These are phyloP conservation scores for Anhinga anhinga DNA, from an alignment of 2,113 vertebrate genomes.

Conservation along the genomic window DNA sequence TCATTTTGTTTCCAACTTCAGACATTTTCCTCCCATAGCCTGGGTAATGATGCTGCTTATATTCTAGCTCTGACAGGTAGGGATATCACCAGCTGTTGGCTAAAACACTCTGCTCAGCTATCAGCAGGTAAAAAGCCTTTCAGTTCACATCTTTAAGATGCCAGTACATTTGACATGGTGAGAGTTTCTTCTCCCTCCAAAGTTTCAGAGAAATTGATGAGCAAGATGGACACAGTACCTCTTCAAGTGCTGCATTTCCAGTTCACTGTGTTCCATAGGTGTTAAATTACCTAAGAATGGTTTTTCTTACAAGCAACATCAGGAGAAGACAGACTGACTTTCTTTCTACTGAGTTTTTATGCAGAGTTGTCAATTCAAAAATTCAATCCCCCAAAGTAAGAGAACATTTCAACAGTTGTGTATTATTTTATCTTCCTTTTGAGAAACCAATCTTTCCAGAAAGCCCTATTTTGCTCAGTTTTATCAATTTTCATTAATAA, in stretches of 20 bases:
- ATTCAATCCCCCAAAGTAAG: background rate
- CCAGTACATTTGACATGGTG: background rate
- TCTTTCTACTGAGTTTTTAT: background rate
- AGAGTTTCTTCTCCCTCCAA: background rate
- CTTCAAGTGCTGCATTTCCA: background rate
- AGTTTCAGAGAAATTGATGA: background rate
- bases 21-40: background rate
- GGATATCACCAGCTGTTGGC: background rate
- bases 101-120: background rate
- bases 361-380: background rate
- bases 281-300: background rate
- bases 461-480: background rate
- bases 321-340: background rate
- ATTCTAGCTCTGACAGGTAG: background rate
- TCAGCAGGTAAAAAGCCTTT: background rate
- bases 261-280: background rate
- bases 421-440: background rate
- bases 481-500: background rate
- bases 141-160: slow-evolving; percentile 11
- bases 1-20: background rate
- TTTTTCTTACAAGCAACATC: background rate
- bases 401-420: background rate
- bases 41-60: background rate
- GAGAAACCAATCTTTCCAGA: background rate
- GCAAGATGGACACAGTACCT: background rate